Base-by-base conservation (phyloP, 2,888 invertebrate genomes). In the Diarsia brunnea region DNA sequence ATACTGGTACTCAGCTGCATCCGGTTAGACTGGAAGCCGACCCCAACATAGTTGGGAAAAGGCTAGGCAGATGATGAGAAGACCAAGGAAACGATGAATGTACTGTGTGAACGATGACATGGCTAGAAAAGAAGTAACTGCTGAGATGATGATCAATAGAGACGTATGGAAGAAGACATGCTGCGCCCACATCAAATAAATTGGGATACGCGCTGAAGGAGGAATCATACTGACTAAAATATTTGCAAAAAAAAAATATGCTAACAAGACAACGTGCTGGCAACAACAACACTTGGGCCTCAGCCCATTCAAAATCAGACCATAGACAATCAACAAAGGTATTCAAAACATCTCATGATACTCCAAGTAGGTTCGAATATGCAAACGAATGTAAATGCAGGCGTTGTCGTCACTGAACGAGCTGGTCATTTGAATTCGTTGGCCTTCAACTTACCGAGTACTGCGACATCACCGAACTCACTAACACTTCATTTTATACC, bases 401-500 rank as follows among this genome's bases (percentile, higher is more conserved):
- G 49, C 66, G 78, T 82, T 81, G 71, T 81, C 76, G 70, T 55
- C 60, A 61, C 2, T 55, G 60, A 38, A 31, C 64, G 66, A 69
- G 66, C 45, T 73, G 69, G 49, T 71, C 66, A 75, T 84, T 86
- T 83, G 66, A 79, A 86, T 86, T 24, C n/a, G 12, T 43, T 51
- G 73, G 43, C 84, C 84, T 85, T 87, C 86, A 77, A 76, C 77
- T 72, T 55, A 67, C 61, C 49, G 38, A 19, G 45, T 68, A 71
- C 69, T 82, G 74, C 75, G 74, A 78, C 79, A 73, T 53, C 61
- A 43, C 8, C 16, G 7, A 43, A 21, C 38, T 69, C 8, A 43
- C 47, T 24, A 58, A 73, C 27, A 80, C 53, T 79, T 55, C 31
- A 2, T 53, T 31, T 38, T 24, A 71, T n/a, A 31, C 14, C 27